A percentile compares a stretch with the other conserved stretches of the same genome.
Evolutionary conservation across 2,113 vertebrate genomes (phyloP).

Genomic region (Cichladusa arquata): DNA sequence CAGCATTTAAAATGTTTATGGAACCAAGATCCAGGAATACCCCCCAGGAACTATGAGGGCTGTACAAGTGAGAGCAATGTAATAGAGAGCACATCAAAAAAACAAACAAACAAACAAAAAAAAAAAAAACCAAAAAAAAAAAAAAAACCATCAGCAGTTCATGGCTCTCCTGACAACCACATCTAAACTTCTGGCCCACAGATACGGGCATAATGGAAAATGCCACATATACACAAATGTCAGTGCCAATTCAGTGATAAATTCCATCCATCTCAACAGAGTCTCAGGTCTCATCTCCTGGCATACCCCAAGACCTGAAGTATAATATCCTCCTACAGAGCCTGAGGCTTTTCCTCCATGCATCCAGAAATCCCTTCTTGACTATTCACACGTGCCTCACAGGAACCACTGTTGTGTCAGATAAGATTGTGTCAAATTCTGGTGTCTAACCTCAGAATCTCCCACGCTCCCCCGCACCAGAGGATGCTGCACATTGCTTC

Average conservation of each 20-base stretch:
- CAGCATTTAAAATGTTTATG: rapidly evolving
- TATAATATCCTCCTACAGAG: neutral
- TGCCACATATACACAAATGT: rapidly evolving
- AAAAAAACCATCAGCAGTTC: neutral
- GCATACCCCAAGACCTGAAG: neutral
- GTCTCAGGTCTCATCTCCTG: neutral
- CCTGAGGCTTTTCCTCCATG: rapidly evolving
- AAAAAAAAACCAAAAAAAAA: no score
- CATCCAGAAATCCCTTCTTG: neutral
- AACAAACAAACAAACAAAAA: neutral
- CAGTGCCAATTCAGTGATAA: neutral
- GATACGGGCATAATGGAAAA: neutral
- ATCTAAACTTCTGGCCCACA: neutral
- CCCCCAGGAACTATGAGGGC: neutral
- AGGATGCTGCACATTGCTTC: neutral
- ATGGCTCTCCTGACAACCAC: neutral
- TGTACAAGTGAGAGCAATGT: rapidly evolving
- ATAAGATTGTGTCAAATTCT: neutral
- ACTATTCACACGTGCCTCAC: neutral
- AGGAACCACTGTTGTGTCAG: neutral
- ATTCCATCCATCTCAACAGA: neutral
- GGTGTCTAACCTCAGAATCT: neutral
- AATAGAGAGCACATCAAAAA: neutral
- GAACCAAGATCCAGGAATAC: neutral
- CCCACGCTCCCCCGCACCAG: neutral